These are phyloP conservation scores for Caenorhabditis sulstoni DNA, from an alignment of 2,888 invertebrate species.

Conservation along the genomic window DNA sequence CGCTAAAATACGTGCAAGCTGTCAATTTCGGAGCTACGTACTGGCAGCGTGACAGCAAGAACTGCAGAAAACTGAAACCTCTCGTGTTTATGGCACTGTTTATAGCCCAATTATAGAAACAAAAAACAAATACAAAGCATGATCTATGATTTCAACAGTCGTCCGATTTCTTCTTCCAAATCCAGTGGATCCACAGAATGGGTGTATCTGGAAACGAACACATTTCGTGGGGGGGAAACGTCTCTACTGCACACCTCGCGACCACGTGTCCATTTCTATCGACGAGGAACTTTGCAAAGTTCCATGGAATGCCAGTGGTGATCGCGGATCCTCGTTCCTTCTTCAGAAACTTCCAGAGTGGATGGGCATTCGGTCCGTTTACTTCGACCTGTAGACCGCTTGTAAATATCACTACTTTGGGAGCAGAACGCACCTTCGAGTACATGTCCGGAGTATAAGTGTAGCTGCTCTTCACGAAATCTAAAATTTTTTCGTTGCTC, in stretches of 20 bases:
- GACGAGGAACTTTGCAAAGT: constrained; percentile 91
- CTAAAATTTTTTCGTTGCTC: constrained; percentile 85
- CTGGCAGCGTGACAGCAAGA: not conserved
- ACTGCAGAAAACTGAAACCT: not conserved
- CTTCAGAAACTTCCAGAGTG: constrained; percentile 84
- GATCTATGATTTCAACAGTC: constrained; percentile 48
- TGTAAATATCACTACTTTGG: too few species aligned
- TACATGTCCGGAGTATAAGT: constrained; percentile 83
- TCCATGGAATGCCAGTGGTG: constrained; percentile 87
- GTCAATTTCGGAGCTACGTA: constrained; percentile 36
- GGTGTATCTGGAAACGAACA: constrained; percentile 65
- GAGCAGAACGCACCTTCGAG: too few species aligned
- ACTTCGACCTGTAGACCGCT: constrained; percentile 51
- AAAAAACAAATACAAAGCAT: constrained; percentile 4
- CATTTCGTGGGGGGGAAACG: not conserved
- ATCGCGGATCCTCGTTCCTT: constrained; percentile 82
- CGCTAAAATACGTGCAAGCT: constrained; percentile 34
- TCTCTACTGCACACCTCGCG: constrained; percentile 47
- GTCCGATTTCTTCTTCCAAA: constrained; percentile 72
- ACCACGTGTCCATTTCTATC: constrained; percentile 82
- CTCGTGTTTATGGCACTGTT: not conserved
- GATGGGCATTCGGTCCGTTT: constrained; percentile 86
- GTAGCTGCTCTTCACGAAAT: constrained; percentile 81
- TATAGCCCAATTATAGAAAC: not conserved
- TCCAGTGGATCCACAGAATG: constrained; percentile 75